Base-by-base conservation (phyloP, 2,888 invertebrate genomes). In the Acleris literana region DNA sequence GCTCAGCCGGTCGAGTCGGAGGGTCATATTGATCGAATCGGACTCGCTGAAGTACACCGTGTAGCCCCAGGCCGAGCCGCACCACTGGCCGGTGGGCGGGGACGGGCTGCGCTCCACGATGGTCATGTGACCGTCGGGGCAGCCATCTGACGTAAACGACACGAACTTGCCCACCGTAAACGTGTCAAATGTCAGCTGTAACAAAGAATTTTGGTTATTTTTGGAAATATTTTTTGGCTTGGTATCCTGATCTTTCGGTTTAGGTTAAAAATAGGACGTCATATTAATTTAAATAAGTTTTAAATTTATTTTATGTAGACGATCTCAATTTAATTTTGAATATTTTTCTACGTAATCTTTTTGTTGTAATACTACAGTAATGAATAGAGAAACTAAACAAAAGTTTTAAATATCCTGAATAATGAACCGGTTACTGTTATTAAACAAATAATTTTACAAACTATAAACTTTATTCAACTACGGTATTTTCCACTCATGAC, bases 11-110 rank as follows among this genome's bases (percentile, higher is more conserved):
- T 95, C 94, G 71, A 96, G 87, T 79, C 94, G 93, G 67, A 97
- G 89, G 9, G 96, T 95, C 85, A 97, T 93, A 85, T 96, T 96
- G 74, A 97, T 95, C 72, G 96, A 96, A 73, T 95, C 93, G 9
- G 96, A 96, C 87, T 97, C 96, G 84, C 96, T 96, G 93, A 96
- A 97, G 87, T 96, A 97, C 57, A 97, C 96, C 0, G 96, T 96
- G 85, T 96, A 96, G 6, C 96, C 96, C 96, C 96, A 96, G 0
- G 96, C 96, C 52, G 96, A 96, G 53, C 97, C 97, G 74, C 97
- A 97, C 96, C 96, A 97, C 83, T 96, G 95, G 7, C 97, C 97
- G 4, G 95, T 95, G 7, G 96, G 95, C 0, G 94, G 93, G 0
- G 95, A 95, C 0, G 96, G 93, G 73, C 95, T 95, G 57, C 94